Evolutionary conservation across 2,797 vertebrate genomes (phyloP).

Genomic region (Zenarchopterus dispar): DNA sequence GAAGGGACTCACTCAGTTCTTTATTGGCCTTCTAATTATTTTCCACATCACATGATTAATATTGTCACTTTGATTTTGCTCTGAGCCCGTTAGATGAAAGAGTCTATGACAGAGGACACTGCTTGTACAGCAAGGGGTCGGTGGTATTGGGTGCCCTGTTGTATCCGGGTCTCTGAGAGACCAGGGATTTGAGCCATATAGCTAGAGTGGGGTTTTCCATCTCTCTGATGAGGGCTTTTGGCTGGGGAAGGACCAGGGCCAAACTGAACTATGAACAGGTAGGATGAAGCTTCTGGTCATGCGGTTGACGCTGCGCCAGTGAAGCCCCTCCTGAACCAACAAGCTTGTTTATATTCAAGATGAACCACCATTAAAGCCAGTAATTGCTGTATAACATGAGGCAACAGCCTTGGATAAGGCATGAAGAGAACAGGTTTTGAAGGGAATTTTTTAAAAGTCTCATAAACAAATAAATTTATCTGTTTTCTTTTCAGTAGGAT

Average conservation of each 20-base stretch:
- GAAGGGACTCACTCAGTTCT: slow-evolving; percentile 34
- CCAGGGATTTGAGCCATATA: slow-evolving; percentile 35
- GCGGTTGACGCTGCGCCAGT: slow-evolving; percentile 59
- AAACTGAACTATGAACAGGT: slow-evolving; percentile 60
- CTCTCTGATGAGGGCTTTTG: slow-evolving; percentile 21
- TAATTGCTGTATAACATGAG: slow-evolving; percentile 20
- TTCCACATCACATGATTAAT: slow-evolving; percentile 69
- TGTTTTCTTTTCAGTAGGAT: too few species aligned
- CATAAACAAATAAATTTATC: too few species aligned
- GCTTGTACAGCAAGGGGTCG: slow-evolving; percentile 37
- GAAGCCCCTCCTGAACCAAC: slow-evolving; percentile 64
- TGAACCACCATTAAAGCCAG: slow-evolving; percentile 33
- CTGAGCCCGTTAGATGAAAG: slow-evolving; percentile 34
- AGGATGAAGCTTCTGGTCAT: slow-evolving; percentile 74
- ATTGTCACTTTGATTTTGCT: slow-evolving; percentile 72
- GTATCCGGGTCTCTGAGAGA: slow-evolving; percentile 32
- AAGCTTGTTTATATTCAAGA: slow-evolving; percentile 60
- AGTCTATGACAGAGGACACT: slow-evolving; percentile 33
- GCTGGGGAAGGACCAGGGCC: slow-evolving; percentile 32
- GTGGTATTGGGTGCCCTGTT: slow-evolving; percentile 20
- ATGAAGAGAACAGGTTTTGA: neutral
- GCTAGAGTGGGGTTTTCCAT: slow-evolving; percentile 12
- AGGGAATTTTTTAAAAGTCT: too few species aligned
- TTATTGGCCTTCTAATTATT: slow-evolving; percentile 67
- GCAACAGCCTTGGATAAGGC: slow-evolving; percentile 11